phyloP scores from a whole-genome alignment of 1,140 invertebrate genomes.

The Heliconius eleuchia region DNA sequence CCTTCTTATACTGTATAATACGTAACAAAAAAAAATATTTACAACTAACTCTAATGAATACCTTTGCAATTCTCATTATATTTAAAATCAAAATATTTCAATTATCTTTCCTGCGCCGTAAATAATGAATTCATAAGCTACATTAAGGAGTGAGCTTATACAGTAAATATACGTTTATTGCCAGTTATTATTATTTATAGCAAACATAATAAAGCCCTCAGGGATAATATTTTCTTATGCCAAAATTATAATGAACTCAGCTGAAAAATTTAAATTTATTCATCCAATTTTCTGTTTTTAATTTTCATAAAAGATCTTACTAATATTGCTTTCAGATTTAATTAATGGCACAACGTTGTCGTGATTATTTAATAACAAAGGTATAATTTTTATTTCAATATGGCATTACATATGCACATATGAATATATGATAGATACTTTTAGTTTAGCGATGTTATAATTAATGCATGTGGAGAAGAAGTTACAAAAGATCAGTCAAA shows the following conservation, averaged over 20 bases:
- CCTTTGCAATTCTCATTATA: neutral
- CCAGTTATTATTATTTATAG: constrained; percentile 38
- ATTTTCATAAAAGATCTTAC: constrained; percentile 33
- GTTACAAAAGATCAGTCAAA: too few relatives aligned
- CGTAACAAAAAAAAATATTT: neutral
- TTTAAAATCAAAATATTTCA: constrained; percentile 19
- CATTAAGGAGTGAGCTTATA: constrained; percentile 28
- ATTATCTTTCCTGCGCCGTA: constrained; percentile 17
- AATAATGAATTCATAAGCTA: constrained; percentile 30
- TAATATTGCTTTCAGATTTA: constrained; percentile 7
- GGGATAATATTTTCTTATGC: constrained; percentile 35
- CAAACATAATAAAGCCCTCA: constrained; percentile 34
- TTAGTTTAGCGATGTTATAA: too few relatives aligned
- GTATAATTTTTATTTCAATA: too few relatives aligned
- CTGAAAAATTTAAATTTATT: constrained; percentile 36
- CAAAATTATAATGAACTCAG: constrained; percentile 34
- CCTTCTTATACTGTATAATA: too few relatives aligned
- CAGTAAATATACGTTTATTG: constrained; percentile 27
- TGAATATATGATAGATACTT: too few relatives aligned
- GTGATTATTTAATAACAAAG: neutral
- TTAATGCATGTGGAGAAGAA: too few relatives aligned
- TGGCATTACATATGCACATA: too few relatives aligned
- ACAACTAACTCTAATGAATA: neutral
- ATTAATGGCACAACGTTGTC: neutral
- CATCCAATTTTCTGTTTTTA: constrained; percentile 39